Evolutionary conservation across 1,140 invertebrate species (phyloP).

Genomic region (Eubasilissa regina): DNA sequence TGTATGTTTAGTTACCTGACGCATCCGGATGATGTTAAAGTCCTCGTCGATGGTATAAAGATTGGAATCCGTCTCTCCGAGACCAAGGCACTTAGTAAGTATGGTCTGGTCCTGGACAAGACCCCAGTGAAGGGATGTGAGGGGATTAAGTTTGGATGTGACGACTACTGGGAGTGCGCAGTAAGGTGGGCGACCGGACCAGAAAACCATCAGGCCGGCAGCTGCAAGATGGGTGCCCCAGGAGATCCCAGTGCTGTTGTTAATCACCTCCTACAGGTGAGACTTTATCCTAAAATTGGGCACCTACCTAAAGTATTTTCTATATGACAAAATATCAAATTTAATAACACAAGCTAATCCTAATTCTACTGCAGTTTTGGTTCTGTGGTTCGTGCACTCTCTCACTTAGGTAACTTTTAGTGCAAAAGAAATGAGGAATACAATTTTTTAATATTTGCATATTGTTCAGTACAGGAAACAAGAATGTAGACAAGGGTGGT

Average conservation of each 20-base stretch:
- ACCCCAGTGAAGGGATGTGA: constrained; percentile 83
- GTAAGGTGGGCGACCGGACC: constrained; percentile 82
- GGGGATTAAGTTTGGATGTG: constrained; percentile 80
- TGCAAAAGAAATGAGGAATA: no score
- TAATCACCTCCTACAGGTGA: constrained; percentile 76
- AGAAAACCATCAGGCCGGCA: constrained; percentile 90
- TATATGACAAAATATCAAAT: no score
- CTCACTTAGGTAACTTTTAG: no score
- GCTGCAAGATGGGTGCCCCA: constrained; percentile 84
- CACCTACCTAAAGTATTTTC: no score
- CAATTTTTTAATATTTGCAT: no score
- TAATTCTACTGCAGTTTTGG: no score
- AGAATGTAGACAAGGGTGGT: no score
- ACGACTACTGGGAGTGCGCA: constrained; percentile 88
- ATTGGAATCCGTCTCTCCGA: constrained; percentile 80
- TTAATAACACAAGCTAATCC: no score
- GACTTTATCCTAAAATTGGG: background rate
- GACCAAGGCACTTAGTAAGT: constrained; percentile 78
- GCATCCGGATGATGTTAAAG: constrained; percentile 78
- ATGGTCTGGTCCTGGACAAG: constrained; percentile 81
- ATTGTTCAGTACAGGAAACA: no score
- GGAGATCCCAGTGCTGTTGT: constrained; percentile 81
- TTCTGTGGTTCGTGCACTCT: no score
- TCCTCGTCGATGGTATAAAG: constrained; percentile 83
- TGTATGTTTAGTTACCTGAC: constrained; percentile 65